Evolutionary conservation across 2,113 vertebrate species (phyloP), one percentile per base, ranked within the genome.

Genomic region (Misgurnus mizolepis): DNA sequence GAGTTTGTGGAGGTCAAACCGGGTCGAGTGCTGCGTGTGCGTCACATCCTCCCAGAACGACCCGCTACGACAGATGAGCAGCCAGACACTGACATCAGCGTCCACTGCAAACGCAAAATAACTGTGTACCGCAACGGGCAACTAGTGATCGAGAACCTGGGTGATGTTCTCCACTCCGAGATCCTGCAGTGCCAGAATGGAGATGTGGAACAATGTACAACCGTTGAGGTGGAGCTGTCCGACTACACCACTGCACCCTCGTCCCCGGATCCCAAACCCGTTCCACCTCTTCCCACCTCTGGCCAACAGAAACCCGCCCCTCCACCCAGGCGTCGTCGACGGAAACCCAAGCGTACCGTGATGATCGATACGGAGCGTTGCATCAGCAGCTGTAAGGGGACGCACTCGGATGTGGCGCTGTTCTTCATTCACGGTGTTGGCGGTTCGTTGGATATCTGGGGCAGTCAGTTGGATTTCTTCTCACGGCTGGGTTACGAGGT

Each of bases 401-500:
- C 93, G 0, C 95, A 99, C 84, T 67, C 92, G 0, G 98, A 99
- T 0, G 96, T 99, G 56, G 96, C 95, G 0, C 90, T 99, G 0
- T 99, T 99, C 84, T 99, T 99, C 81, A 93, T 99, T 88, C 98
- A 99, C 0, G 98, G 98, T 0, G 98, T 99, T 0, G 97, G 98
- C 0, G 97, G 98, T 41, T 98, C 98, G 0, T 85, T 98, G 88
- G 97, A 98, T 87, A 98, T 99, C 90, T 99, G 98, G 98, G 93
- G 94, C 86, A 96, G 96, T 85, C 98, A 99, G 89, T 89, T 99
- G 90, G 96, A 98, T 76, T 98, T 98, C 86, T 98, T 99, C 61
- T 93, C 94, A 69, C 91, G 91, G n/a, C 87, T 98, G 82, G 98
- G 98, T 5, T 99, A 99, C 0, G 97, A 99, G 88, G 96, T 98